Base-by-base conservation (phyloP, 1,140 invertebrate genomes). In the Drosophila kanapiae region DNA sequence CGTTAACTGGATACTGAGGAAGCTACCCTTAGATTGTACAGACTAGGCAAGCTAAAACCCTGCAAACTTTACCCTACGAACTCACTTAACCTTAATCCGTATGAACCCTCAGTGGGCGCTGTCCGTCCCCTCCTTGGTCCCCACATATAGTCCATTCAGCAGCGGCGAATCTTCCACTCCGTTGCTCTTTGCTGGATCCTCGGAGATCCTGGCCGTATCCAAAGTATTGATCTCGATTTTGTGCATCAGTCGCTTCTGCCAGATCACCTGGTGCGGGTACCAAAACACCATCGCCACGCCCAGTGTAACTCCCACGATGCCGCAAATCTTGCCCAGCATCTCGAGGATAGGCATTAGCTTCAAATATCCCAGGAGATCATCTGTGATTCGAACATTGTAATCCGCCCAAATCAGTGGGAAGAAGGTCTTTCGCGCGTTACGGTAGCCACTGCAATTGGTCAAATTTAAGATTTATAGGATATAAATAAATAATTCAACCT, bases 401-500 rank as follows among this genome's bases (percentile, higher is more conserved):
- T 95, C 94, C 72, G 97, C 96, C 96, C 96, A 97, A 38, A 97
- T 93, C 42, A 96, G 94, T 1, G 96, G 96, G 76, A 97, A 95
- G 83, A 95, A 95, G 31, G 96, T 93, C 38, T 92, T 94, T 4
- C 96, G 95, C 0, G 96, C 94, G 23, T 69, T 80, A 1, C 79
- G 75, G 31, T 80, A 91, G 4, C 80, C 96, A 91, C 72, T 93
- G 93, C 53, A 68, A 35, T 69, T 77, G 72, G 3, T 31, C 10
- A 18, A 11, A 18, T 27, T 35, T 7, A 16, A 10, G 6, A 9
- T 33, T 23, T n/a, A 10, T 43, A 18, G 11, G 33, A 2, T 23
- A 37, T 48, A 18, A n/a, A 42, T 1, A 18, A 38, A 4, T n/a
- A 11, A 23, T 0, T 31, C 0, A 2, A 35, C 16, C 2, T 51